Conservation (phyloP, 2,888 invertebrate genomes). For the Chymomyza caudatula region DNA sequence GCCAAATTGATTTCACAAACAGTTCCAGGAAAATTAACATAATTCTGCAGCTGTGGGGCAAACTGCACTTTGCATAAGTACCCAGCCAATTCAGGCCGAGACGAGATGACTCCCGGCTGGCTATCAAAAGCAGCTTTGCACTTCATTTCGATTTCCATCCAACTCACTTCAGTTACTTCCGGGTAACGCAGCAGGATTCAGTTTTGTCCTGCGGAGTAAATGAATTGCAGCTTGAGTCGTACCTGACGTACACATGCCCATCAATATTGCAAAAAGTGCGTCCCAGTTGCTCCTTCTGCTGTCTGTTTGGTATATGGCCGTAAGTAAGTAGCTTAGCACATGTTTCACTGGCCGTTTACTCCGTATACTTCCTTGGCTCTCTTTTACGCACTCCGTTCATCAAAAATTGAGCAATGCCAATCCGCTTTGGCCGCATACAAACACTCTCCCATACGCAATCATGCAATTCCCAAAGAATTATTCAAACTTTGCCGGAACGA, state of each 20-base stretch:
- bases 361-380: not conserved
- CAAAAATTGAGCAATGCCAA: constrained; percentile 37
- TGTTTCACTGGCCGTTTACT: constrained; percentile 11
- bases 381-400: constrained; percentile 46
- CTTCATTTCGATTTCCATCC: constrained; percentile 38
- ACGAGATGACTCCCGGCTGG: not conserved
- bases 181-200: not conserved
- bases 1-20: constrained; percentile 8
- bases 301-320: too few species aligned
- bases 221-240: constrained; percentile 12
- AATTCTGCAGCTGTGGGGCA: constrained; percentile 23
- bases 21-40: constrained; percentile 50
- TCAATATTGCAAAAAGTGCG: constrained; percentile 40
- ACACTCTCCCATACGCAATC: constrained; percentile 1
- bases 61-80: constrained; percentile 58
- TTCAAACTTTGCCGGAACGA: constrained; percentile 51
- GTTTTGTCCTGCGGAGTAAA: not conserved
- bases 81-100: constrained; percentile 5
- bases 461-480: constrained; percentile 27
- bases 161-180: too few species aligned
- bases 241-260: constrained; percentile 38
- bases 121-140: constrained; percentile 62
- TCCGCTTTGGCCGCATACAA: constrained; percentile 31
- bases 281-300: not conserved
- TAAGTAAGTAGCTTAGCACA: constrained; percentile 57